These are phyloP conservation scores for Scolopax rusticola DNA, from an alignment of 2,797 vertebrate species.

Conservation along the genomic window DNA sequence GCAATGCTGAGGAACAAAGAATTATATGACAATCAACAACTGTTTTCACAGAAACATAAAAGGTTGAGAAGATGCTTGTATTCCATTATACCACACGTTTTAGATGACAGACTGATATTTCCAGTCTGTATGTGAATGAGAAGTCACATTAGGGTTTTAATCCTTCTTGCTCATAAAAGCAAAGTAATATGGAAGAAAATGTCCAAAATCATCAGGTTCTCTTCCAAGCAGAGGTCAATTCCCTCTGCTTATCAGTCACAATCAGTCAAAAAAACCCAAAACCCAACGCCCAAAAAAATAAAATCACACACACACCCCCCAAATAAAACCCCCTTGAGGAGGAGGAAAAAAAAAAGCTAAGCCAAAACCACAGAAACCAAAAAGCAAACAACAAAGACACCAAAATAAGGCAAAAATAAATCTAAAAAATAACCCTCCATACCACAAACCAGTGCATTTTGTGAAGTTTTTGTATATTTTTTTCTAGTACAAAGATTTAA, in stretches of 20 bases:
- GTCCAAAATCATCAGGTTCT: not conserved
- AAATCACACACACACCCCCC: not conserved
- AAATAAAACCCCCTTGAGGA: not conserved
- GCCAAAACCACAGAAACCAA: not conserved
- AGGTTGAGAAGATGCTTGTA: not conserved
- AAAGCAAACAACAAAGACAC: not conserved
- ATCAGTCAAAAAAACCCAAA: not conserved
- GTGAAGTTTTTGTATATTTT: not conserved
- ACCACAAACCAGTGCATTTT: not conserved
- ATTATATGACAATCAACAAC: not conserved
- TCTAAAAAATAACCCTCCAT: not conserved
- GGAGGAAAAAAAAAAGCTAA: not conserved
- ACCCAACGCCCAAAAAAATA: rapidly evolving
- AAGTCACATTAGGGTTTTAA: not conserved
- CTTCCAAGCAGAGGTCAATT: no score
- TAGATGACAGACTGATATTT: not conserved
- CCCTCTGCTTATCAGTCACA: not conserved
- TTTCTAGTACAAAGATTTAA: not conserved
- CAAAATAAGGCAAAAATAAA: not conserved
- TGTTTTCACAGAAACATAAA: not conserved
- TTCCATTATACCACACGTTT: not conserved
- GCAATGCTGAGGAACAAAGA: not conserved
- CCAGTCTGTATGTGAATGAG: not conserved
- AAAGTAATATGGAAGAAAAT: not conserved
- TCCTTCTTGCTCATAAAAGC: not conserved